Conservation (phyloP, 2,888 invertebrate genomes). For the Branchellion lobata region DNA sequence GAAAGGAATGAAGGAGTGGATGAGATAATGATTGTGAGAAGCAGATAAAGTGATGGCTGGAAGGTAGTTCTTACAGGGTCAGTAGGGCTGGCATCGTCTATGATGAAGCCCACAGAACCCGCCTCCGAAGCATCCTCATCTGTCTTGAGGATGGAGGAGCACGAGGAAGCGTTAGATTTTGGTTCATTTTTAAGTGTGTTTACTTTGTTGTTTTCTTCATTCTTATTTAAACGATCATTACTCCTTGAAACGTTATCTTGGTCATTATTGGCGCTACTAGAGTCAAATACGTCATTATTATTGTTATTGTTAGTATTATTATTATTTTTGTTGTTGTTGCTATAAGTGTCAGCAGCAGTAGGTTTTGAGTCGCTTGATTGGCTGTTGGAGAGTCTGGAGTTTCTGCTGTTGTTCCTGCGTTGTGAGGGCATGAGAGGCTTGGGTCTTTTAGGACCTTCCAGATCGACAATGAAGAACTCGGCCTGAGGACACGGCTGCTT, state of each 20-base stretch:
- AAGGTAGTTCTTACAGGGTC: not conserved
- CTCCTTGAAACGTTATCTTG: not conserved
- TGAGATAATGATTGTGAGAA: not conserved
- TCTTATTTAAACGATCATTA: no score
- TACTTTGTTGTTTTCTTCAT: not conserved
- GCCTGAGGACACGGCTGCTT: conserved; percentile 14
- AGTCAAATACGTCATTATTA: not conserved
- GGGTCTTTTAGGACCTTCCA: conserved; percentile 33
- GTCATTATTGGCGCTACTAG: not conserved
- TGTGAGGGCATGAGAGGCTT: conserved; percentile 20
- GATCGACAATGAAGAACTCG: conserved; percentile 32
- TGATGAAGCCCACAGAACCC: conserved; percentile 64
- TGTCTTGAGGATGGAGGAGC: not conserved
- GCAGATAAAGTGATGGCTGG: not conserved
- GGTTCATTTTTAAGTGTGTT: no score
- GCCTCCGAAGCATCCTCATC: conserved; percentile 26
- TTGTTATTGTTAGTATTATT: no score
- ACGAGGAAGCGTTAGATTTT: no score
- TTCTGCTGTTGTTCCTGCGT: not conserved
- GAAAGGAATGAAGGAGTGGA: not conserved
- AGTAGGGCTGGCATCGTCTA: conserved; percentile 61
- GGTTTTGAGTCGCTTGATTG: not conserved
- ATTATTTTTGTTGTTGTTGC: not conserved
- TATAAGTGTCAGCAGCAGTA: not conserved
- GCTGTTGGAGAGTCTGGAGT: not conserved